phyloP scores from a whole-genome alignment of 2,113 vertebrate species.

The Pelmatolapia mariae region DNA sequence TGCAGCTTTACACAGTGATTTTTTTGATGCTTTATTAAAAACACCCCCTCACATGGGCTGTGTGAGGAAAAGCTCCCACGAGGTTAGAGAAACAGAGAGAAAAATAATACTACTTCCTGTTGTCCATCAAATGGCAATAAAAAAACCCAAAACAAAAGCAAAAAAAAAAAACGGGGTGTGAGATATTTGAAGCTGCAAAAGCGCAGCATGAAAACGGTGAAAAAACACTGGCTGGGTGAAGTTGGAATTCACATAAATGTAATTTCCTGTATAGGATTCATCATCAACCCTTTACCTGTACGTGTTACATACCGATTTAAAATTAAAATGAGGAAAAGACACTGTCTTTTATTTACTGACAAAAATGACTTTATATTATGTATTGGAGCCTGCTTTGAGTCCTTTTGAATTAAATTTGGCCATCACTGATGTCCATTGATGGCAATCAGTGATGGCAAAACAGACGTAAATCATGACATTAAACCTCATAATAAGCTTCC shows the following conservation, averaged over 20 bases:
- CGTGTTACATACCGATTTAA: not conserved
- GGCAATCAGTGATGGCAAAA: not conserved
- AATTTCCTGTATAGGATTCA: not conserved
- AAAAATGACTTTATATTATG: not conserved
- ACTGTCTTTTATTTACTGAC: not conserved
- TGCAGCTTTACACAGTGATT: conserved; percentile 9
- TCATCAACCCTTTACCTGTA: conserved; percentile 3
- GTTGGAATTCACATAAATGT: not conserved
- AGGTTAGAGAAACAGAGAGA: not conserved
- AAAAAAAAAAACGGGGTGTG: not conserved
- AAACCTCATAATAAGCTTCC: not conserved
- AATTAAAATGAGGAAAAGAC: not conserved
- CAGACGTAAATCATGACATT: not conserved
- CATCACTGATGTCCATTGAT: not conserved
- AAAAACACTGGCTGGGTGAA: not conserved
- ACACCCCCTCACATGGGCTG: not conserved
- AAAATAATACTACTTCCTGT: not conserved
- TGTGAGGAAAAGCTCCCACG: not conserved
- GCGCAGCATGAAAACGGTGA: not conserved
- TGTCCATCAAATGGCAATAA: not conserved
- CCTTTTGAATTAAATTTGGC: not conserved
- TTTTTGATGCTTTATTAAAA: not conserved
- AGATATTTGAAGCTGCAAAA: not conserved
- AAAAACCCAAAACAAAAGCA: not conserved
- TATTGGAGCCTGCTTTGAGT: not conserved